Evolutionary conservation across 35 echinoderm and acorn worm species (phyloP).

Genomic region (Ophioderma brevispina): DNA sequence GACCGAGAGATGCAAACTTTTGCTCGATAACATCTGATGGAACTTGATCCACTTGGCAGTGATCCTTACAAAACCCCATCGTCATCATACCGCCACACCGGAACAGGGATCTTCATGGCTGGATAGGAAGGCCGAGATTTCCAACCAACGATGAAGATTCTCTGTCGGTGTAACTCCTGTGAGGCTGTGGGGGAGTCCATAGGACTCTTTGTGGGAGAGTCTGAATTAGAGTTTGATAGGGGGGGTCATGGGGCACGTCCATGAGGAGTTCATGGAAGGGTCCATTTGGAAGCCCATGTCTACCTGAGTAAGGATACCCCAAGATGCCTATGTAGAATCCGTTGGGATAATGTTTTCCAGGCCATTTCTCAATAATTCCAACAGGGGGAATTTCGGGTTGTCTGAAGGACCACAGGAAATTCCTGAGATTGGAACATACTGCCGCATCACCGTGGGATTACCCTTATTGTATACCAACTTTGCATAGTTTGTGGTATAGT

Average conservation of each 20-base stretch:
- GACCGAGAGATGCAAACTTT: conserved; percentile 47
- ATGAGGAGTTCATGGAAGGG: no score
- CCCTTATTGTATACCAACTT: conserved; percentile 45
- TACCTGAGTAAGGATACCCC: conserved; percentile 81
- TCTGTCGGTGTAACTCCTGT: conserved; percentile 68
- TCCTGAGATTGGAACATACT: conserved; percentile 68
- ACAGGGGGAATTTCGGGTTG: conserved; percentile 58
- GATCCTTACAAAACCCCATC: conserved; percentile 62
- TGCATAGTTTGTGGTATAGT: conserved; percentile 63
- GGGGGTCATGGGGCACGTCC: no score
- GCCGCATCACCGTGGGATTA: conserved; percentile 43
- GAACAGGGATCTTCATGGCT: conserved; percentile 80
- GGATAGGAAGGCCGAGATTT: conserved; percentile 83
- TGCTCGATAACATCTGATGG: conserved; percentile 68
- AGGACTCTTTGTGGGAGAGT: no score
- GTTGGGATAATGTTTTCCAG: conserved; percentile 84
- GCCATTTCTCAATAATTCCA: conserved; percentile 79
- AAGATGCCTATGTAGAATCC: conserved; percentile 62
- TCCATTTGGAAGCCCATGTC: conserved; percentile 18
- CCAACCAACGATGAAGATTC: conserved; percentile 79
- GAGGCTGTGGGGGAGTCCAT: no score
- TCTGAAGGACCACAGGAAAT: conserved; percentile 44
- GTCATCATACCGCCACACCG: conserved; percentile 59
- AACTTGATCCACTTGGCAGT: conserved; percentile 62
- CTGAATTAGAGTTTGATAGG: no score